A percentile compares a stretch with the other conserved stretches of the same genome.
Evolutionary conservation across 2,113 vertebrate species (phyloP).

Genomic region (Onychostruthus taczanowskii): DNA sequence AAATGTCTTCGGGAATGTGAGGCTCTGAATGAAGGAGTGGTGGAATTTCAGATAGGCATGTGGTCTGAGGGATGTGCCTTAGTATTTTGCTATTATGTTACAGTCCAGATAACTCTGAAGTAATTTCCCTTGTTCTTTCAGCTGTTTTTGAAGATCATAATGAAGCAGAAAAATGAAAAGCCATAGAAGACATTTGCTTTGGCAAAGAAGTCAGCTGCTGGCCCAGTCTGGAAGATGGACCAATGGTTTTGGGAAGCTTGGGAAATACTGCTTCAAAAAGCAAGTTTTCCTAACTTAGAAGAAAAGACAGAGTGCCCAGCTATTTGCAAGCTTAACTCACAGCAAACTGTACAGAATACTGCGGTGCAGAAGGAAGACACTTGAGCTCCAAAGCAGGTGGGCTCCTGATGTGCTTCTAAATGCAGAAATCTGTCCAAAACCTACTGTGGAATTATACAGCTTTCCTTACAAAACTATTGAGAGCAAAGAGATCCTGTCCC

Average conservation of each 20-base stretch:
- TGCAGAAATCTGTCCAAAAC: slow-evolving; percentile 17
- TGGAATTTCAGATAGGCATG: not conserved
- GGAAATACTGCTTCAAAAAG: slow-evolving; percentile 63
- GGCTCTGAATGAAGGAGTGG: not conserved
- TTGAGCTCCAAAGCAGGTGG: slow-evolving; percentile 46
- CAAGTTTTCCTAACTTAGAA: slow-evolving; percentile 59
- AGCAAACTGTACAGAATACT: slow-evolving; percentile 12
- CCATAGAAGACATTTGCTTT: slow-evolving; percentile 60
- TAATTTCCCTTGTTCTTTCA: slow-evolving; percentile 54
- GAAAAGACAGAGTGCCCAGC: not conserved
- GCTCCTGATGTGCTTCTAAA: slow-evolving; percentile 35
- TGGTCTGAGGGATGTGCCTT: not conserved
- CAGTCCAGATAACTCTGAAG: slow-evolving; percentile 20
- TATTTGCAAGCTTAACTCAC: not conserved
- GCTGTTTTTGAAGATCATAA: slow-evolving; percentile 71
- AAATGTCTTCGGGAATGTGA: not conserved
- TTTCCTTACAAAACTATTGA: slow-evolving; percentile 41
- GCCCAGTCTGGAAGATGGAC: slow-evolving; percentile 69
- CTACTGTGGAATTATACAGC: not conserved
- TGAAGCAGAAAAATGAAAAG: slow-evolving; percentile 80
- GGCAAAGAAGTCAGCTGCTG: slow-evolving; percentile 62
- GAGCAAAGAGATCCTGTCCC: not conserved
- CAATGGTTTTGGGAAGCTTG: slow-evolving; percentile 55
- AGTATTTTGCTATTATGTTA: slow-evolving; percentile 14
- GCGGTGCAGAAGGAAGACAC: slow-evolving; percentile 16